phyloP scores from a whole-genome alignment of 2,113 vertebrate genomes.

The Chloropsis cyanopogon region DNA sequence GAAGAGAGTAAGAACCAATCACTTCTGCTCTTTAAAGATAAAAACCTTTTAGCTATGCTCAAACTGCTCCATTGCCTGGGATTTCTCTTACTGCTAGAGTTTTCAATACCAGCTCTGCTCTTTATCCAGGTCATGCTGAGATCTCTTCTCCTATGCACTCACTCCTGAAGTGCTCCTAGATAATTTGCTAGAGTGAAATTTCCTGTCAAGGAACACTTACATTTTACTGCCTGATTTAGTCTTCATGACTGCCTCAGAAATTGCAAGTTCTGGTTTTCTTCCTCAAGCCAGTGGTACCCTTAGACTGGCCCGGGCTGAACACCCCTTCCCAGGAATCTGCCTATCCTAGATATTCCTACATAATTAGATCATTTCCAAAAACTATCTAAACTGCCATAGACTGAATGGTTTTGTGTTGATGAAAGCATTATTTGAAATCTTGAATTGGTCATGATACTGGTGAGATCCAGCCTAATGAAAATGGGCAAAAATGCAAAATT shows the following conservation, averaged over 20 bases:
- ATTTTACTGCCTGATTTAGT: neutral
- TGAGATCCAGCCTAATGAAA: neutral
- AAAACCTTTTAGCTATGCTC: neutral
- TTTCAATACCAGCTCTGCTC: neutral
- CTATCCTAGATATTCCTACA: neutral
- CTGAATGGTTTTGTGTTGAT: fast-evolving
- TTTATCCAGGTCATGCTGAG: neutral
- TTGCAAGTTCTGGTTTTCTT: neutral
- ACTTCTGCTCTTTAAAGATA: neutral
- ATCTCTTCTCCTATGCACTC: neutral
- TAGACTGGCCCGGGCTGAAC: neutral
- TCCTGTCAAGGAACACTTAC: neutral
- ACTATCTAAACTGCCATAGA: neutral
- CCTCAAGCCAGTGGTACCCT: neutral
- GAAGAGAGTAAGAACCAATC: neutral
- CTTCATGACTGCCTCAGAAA: neutral
- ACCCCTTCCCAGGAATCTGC: neutral
- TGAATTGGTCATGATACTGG: neutral
- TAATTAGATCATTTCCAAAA: neutral
- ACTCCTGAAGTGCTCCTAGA: neutral
- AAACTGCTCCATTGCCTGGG: neutral
- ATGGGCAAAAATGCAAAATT: neutral
- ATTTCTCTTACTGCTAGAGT: neutral
- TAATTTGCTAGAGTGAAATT: neutral
- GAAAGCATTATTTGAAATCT: neutral